Conservation (phyloP, 2,888 invertebrate species). For the Lepidochrysops patricia region DNA sequence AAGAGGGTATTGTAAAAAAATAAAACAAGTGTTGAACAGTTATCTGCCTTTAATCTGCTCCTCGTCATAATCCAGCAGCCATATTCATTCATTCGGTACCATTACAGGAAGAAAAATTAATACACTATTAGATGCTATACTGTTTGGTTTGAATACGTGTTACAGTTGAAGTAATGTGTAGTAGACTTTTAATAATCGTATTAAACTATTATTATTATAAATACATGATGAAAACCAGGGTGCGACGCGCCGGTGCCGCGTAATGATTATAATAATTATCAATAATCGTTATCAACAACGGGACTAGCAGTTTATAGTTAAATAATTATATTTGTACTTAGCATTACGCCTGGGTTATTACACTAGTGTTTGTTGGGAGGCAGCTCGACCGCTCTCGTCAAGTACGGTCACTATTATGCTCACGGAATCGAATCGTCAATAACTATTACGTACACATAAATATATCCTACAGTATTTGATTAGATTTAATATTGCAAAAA, state of each 20-base stretch:
- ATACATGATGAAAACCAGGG: slow-evolving; percentile 72
- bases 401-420: slow-evolving; percentile 27
- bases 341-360: slow-evolving; percentile 66
- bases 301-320: slow-evolving; percentile 67
- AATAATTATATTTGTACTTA: slow-evolving; percentile 70
- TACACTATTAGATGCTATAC: slow-evolving; percentile 70
- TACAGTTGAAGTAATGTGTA: slow-evolving; percentile 71
- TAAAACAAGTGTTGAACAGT: slow-evolving; percentile 70
- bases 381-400: slow-evolving; percentile 50
- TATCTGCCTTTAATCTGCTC: slow-evolving; percentile 72
- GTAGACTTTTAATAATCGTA: slow-evolving; percentile 56
- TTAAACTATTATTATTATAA: slow-evolving; percentile 64
- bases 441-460: slow-evolving; percentile 27
- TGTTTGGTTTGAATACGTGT: slow-evolving; percentile 73
- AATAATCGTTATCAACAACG: slow-evolving; percentile 50
- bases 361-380: slow-evolving; percentile 64
- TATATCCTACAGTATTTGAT: slow-evolving; percentile 26
- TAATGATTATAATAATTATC: slow-evolving; percentile 42
- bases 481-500: slow-evolving; percentile 26
- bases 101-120: slow-evolving; percentile 72
- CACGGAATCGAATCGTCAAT: slow-evolving; percentile 22
- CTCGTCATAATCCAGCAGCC: slow-evolving; percentile 70
- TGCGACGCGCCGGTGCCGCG: slow-evolving; percentile 63
- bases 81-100: slow-evolving; percentile 71
- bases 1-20: slow-evolving; percentile 26